Base-by-base conservation (phyloP, 2,113 vertebrate genomes). In the Odobenus rosmarus region DNA sequence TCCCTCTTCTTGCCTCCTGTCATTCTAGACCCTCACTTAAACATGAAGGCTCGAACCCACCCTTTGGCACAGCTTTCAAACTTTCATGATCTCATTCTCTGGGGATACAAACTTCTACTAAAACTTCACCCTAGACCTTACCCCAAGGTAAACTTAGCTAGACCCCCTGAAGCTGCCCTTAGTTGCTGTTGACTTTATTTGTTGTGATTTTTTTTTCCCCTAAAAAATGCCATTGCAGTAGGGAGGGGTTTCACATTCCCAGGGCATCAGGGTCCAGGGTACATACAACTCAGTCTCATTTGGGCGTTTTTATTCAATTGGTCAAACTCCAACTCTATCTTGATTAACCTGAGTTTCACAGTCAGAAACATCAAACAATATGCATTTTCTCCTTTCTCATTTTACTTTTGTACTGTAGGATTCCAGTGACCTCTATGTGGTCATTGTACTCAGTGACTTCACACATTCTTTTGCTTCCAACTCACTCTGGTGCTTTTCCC, bases 21-120 rank as follows among this genome's bases (percentile, higher is more conserved):
- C 16, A 7, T n/a, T 5, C 46, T 33, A 11, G n/a, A 14, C 9
- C 13, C 28, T 24, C 1, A 0, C 36, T 86, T 31, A n/a, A 18
- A 19, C 9, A 1, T 3, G 12, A 39, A 36, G 49, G 12, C 49
- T 59, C 57, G 1, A 4, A 19, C 9, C 46, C 46, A 64, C 9
- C n/a, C 19, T 49, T 53, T 23, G 64, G 21, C 4, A 39, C 9
- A 57, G 6, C 10, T 93, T n/a, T 59, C 64, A 33, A 15, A 51
- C n/a, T 69, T 57, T 19, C 26, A 36, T 14, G 33, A 53, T 26
- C 26, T 89, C 24, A 7, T 49, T 26, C 23, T 69, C 82, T 67
- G 39, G 49, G 23, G 42, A 2, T 15, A 13, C 26, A 51, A 49
- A 64, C 26, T 11, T 42, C 31, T 71, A 18, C 23, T 49, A 26